A percentile compares a stretch with the other conserved stretches of the same genome.
Conservation (phyloP, 2,797 vertebrate species). For the Tiaroga cobitis region DNA sequence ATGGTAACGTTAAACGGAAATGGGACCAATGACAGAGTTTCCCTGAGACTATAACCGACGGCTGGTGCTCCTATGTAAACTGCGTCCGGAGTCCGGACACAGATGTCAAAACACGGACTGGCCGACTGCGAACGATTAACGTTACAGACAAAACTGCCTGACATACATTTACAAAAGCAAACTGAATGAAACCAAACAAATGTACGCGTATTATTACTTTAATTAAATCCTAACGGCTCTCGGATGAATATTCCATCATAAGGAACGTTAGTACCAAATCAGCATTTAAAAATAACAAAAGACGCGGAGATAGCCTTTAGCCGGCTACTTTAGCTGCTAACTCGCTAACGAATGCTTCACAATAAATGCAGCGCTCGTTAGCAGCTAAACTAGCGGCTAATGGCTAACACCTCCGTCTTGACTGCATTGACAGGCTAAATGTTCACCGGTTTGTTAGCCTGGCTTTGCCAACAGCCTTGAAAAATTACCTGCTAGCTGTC, state of each 20-base stretch:
- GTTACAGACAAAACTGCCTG: neutral
- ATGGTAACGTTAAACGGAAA: neutral
- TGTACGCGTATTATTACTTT: neutral
- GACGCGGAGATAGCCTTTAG: slow-evolving; percentile 17
- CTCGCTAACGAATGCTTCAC: neutral
- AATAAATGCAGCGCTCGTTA: neutral
- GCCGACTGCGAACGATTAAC: slow-evolving; percentile 23
- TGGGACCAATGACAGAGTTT: slow-evolving; percentile 10
- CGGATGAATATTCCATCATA: too few relatives aligned
- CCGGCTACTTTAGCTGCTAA: slow-evolving; percentile 22
- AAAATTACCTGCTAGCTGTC: slow-evolving; percentile 94
- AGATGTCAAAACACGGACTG: slow-evolving; percentile 43
- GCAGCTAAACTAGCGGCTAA: slow-evolving; percentile 49
- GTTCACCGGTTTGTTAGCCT: slow-evolving; percentile 60
- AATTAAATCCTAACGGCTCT: neutral
- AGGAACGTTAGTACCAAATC: neutral
- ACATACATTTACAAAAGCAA: neutral
- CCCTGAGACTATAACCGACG: neutral
- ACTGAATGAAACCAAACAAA: neutral
- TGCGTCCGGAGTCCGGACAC: slow-evolving; percentile 13
- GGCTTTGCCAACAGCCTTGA: slow-evolving; percentile 47
- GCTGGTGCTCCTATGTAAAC: neutral
- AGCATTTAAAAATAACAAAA: slow-evolving; percentile 24
- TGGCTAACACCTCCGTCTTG: slow-evolving; percentile 21
- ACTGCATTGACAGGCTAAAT: slow-evolving; percentile 32